phyloP scores from a whole-genome alignment of 2,888 invertebrate genomes.

The Rhabditoides inermis region DNA sequence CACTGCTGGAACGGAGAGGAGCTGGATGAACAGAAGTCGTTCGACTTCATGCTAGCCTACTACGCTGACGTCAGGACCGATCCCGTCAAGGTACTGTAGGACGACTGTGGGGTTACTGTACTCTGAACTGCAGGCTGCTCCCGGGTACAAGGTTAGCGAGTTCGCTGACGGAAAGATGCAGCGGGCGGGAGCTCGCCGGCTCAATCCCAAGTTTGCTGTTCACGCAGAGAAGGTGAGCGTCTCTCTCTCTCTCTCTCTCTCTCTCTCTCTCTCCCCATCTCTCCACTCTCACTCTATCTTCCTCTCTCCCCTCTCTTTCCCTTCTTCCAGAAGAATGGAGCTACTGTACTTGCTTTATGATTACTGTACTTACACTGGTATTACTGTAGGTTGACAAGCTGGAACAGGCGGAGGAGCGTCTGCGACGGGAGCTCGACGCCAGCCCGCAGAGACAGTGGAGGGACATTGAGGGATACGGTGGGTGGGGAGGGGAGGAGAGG shows the following conservation, averaged over 20 bases:
- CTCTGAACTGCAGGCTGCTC: slow-evolving; percentile 25
- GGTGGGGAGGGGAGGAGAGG: too few species aligned
- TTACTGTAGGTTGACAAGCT: slow-evolving; percentile 37
- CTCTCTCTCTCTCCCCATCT: background rate
- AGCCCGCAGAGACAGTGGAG: slow-evolving; percentile 39
- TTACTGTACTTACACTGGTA: too few species aligned
- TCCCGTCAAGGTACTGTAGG: slow-evolving; percentile 23
- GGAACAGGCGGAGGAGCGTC: slow-evolving; percentile 37
- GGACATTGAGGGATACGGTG: slow-evolving; percentile 23
- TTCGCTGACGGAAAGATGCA: slow-evolving; percentile 45
- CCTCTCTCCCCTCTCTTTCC: too few species aligned
- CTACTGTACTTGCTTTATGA: too few species aligned
- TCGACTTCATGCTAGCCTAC: slow-evolving; percentile 42
- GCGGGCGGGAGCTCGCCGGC: slow-evolving; percentile 35
- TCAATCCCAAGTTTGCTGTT: slow-evolving; percentile 47
- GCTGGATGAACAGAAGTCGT: slow-evolving; percentile 33
- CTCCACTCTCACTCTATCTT: background rate
- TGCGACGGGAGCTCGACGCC: slow-evolving; percentile 25
- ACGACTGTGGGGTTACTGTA: background rate
- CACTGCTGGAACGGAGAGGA: slow-evolving; percentile 32
- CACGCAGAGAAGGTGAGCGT: slow-evolving; percentile 32
- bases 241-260: background rate
- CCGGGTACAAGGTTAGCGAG: slow-evolving; percentile 44
- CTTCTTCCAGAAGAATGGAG: too few species aligned
- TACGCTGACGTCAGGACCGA: slow-evolving; percentile 44